Conservation (phyloP, 1,140 invertebrate genomes). For the Aphelinus atriplicis region DNA sequence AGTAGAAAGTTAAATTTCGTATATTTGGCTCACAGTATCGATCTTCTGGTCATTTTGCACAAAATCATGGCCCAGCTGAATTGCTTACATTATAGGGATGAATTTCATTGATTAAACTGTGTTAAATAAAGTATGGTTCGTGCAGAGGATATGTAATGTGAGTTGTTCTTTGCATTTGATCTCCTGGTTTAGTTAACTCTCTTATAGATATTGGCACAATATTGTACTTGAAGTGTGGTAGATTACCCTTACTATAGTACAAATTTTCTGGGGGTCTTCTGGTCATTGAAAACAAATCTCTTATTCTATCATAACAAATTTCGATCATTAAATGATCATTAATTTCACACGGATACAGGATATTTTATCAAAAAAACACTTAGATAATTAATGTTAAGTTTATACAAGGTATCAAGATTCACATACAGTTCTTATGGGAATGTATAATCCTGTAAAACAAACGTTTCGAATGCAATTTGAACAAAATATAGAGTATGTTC, state of each 20-base stretch:
- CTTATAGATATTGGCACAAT: constrained; percentile 62
- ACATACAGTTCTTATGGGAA: too few relatives aligned
- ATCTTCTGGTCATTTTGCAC: background rate
- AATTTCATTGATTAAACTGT: constrained; percentile 26
- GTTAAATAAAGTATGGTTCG: constrained; percentile 22
- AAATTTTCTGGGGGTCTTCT: constrained; percentile 40
- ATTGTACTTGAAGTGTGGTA: constrained; percentile 62
- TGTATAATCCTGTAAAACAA: too few relatives aligned
- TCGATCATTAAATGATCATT: background rate
- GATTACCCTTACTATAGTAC: constrained; percentile 40
- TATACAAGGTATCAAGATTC: background rate
- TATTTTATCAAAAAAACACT: too few relatives aligned
- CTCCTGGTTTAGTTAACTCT: constrained; percentile 57
- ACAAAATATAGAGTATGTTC: too few relatives aligned
- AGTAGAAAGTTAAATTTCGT: constrained; percentile 1
- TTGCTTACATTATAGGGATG: constrained; percentile 18
- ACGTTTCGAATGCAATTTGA: too few relatives aligned
- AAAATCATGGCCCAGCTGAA: constrained; percentile 13
- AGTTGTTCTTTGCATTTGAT: constrained; percentile 43
- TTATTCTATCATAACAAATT: constrained; percentile 10
- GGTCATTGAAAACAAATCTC: constrained; percentile 11
- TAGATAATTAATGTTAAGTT: constrained; percentile 9
- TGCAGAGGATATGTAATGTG: constrained; percentile 38
- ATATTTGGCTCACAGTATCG: background rate
- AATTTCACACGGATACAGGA: too few relatives aligned